Base-by-base conservation (phyloP, 2,797 vertebrate genomes). In the Sebastiscus albofasciatus region DNA sequence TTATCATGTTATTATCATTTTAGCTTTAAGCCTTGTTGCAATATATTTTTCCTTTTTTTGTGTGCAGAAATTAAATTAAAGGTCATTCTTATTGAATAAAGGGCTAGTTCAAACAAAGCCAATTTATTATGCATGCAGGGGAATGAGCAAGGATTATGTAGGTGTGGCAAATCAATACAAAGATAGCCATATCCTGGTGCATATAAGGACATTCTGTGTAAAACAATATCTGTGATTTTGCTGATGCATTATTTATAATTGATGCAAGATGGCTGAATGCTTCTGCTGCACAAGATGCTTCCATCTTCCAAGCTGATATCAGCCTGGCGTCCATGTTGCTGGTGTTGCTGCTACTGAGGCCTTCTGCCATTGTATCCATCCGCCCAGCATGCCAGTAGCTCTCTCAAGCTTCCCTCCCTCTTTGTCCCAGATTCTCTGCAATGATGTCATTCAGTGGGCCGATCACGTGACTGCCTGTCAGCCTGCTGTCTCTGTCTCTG, bases 351-450 rank as follows among this genome's bases (percentile, higher is more conserved):
- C 31, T 33, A 8, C 31, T 33, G 31, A 79, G 62, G 62, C 74
- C 82, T 80, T 54, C 79, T 56, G 34, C 34, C 65, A 34, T 67
- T 77, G 71, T 79, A 33, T 72, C 62, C 31, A 36, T 36, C 34
- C 81, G 16, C 64, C 80, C 56, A 1, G 52, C 72, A 65, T 82
- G 80, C 85, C 81, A 79, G 78, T 77, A 36, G 34, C 34, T 36
- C 34, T 77, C 83, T 69, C 69, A 20, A 7, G 29, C 78, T 78
- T 87, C 75, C 85, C 92, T 87, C 92, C 90, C 83, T 90, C 93
- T 90, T 90, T 94, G 95, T 93, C 93, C 94, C 83, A 94, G 91
- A 92, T 95, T 94, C 90, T 85, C 90, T 91, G 89, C 91, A 93
- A 75, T 96, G 94, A 96, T 90, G 94, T 96, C 93, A 96, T 92